Percentiles rank a stretch among this genome's conserved stretches.
phyloP scores from a whole-genome alignment of 2,797 vertebrate species.

The Sphenopsis melanotis region DNA sequence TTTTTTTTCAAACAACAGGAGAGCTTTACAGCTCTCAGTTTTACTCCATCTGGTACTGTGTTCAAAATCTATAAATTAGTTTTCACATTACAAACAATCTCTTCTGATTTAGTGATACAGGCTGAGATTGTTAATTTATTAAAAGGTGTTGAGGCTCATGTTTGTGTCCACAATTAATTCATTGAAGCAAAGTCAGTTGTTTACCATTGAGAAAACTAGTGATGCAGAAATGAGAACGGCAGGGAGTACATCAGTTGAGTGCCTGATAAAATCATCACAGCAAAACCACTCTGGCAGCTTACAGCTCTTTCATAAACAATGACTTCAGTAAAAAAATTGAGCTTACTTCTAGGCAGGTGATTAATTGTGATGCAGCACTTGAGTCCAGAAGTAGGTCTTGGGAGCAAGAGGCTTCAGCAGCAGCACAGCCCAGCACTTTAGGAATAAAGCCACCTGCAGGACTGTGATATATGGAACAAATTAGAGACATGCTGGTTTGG shows the following conservation, averaged over 20 bases:
- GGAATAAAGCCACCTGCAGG: slow-evolving; percentile 66
- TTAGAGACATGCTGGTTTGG: slow-evolving; percentile 71
- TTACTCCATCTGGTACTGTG: background rate
- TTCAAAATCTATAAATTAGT: background rate
- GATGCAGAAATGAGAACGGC: background rate
- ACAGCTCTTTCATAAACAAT: background rate
- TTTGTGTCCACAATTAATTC: background rate
- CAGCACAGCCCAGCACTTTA: background rate
- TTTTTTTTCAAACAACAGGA: background rate
- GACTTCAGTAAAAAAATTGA: slow-evolving; percentile 50
- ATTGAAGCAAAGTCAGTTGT: background rate
- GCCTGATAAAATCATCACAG: background rate
- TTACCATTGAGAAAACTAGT: background rate
- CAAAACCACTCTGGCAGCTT: background rate
- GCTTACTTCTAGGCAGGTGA: slow-evolving; percentile 65
- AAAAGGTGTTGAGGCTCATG: background rate
- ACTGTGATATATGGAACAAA: slow-evolving; percentile 63
- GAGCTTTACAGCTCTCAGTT: background rate
- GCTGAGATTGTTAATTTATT: background rate
- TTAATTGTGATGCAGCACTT: background rate
- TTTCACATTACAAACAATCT: background rate
- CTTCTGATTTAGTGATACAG: background rate
- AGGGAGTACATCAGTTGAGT: background rate
- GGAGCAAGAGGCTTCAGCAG: slow-evolving; percentile 25
- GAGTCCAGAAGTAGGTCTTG: slow-evolving; percentile 51